phyloP scores from a whole-genome alignment of 2,888 invertebrate genomes.

The Catocala nupta region DNA sequence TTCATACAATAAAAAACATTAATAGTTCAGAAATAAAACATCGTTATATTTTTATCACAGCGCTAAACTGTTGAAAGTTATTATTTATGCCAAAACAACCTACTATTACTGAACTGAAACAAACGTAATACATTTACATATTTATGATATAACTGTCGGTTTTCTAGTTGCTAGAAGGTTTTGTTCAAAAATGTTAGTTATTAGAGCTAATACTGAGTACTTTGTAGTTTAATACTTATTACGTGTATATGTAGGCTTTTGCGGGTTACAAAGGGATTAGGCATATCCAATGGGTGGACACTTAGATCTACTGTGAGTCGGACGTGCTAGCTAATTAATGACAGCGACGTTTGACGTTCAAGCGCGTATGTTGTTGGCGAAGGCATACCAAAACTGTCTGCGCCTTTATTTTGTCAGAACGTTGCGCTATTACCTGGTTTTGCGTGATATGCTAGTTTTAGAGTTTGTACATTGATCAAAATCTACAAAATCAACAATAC shows the following conservation, averaged over 20 bases:
- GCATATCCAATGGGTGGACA: neutral
- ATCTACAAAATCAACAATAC: too few species aligned
- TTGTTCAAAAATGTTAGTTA: neutral
- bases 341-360: neutral
- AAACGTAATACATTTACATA: neutral
- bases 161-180: neutral
- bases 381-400: too few species aligned
- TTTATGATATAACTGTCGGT: too few species aligned
- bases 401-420: too few species aligned
- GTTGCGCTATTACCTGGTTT: too few species aligned
- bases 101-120: neutral
- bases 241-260: neutral
- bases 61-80: conserved; percentile 3
- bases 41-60: neutral
- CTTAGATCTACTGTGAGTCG: neutral
- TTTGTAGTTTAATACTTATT: neutral
- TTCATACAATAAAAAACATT: too few species aligned
- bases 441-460: too few species aligned
- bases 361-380: neutral
- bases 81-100: conserved; percentile 1
- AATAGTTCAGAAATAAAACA: too few species aligned
- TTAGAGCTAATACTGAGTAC: neutral
- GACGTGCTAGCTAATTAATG: neutral
- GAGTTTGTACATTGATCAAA: too few species aligned
- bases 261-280: neutral